A percentile compares a stretch with the other conserved stretches of the same genome.
phyloP scores from a whole-genome alignment of 2,888 invertebrate genomes.

The Hyalella azteca region DNA sequence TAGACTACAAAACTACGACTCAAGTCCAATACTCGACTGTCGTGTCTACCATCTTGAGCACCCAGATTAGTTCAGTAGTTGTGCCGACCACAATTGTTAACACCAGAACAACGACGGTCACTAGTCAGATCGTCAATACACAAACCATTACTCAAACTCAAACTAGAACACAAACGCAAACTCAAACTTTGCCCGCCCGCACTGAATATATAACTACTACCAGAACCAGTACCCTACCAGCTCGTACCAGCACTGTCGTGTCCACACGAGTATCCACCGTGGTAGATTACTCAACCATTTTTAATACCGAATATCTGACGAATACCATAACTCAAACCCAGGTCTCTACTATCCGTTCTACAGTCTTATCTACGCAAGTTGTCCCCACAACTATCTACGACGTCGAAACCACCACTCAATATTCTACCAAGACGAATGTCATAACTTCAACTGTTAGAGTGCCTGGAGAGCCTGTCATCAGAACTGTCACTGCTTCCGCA shows the following conservation, averaged over 20 bases:
- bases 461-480: neutral
- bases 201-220: constrained; percentile 1
- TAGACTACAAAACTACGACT: neutral
- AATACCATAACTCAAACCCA: neutral
- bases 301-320: neutral
- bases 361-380: neutral
- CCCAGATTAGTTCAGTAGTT: neutral
- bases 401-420: neutral
- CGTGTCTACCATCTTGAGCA: neutral
- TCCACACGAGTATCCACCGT: neutral
- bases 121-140: neutral
- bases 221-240: neutral
- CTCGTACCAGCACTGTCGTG: neutral
- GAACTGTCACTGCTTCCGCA: neutral
- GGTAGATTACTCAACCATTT: neutral
- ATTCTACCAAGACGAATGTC: neutral
- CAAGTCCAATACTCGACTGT: neutral
- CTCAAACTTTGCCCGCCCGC: neutral
- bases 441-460: neutral
- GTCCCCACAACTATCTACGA: neutral
- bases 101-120: neutral
- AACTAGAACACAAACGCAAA: neutral
- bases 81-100: constrained; percentile 6
- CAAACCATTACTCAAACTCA: neutral
- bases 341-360: neutral